Base-by-base conservation (phyloP, 2,113 vertebrate species). In the Miniopterus natalensis region DNA sequence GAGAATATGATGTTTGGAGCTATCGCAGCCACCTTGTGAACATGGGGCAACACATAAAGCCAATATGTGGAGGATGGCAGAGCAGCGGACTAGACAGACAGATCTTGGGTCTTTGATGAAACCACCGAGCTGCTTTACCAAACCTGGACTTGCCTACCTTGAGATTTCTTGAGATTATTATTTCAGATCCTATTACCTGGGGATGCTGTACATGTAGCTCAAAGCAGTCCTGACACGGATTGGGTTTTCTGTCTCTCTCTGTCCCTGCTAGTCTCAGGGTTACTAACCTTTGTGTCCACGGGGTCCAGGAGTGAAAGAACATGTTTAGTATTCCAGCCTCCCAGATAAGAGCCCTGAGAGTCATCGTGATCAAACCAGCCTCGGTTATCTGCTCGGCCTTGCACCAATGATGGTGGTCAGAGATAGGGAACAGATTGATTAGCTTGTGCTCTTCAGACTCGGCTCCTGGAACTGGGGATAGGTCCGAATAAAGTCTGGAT, bases 141-240 rank as follows among this genome's bases (percentile, higher is more conserved):
- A 66, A 79, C 29, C 36, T 61, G 21, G n/a, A 68, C 71, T 65
- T 77, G 20, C 13, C 25, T 78, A 83, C 18, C 45, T 74, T 55
- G 36, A 81, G 65, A 84, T 63, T 65, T 81, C 25, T 71, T 63
- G n/a, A 92, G 45, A 92, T 92, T 29, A 55, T 65, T 63, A 81
- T 13, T 85, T 86, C 77, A 94, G 78, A 29, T 66, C 1, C 49
- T 40, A 14, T 25, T 23, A 89, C 73, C 63, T 66, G 17, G 29
- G 14, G 7, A 23, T 45, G 59, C 71, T 68, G 18, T 73, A 74
- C 68, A 42, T 57, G 53, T 3, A 49, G 51, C 45, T 75, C 55
- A 65, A 81, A 92, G 74, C 36, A 70, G 31, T 71, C 15, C 45
- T 18, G 21, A 18, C 12, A 55, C 1, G 18, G 21, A 42, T 27